Percentiles rank a stretch among this genome's conserved stretches.
These are phyloP conservation scores for Pteromalus puparum DNA, from an alignment of 1,140 invertebrate species.

Conservation along the genomic window DNA sequence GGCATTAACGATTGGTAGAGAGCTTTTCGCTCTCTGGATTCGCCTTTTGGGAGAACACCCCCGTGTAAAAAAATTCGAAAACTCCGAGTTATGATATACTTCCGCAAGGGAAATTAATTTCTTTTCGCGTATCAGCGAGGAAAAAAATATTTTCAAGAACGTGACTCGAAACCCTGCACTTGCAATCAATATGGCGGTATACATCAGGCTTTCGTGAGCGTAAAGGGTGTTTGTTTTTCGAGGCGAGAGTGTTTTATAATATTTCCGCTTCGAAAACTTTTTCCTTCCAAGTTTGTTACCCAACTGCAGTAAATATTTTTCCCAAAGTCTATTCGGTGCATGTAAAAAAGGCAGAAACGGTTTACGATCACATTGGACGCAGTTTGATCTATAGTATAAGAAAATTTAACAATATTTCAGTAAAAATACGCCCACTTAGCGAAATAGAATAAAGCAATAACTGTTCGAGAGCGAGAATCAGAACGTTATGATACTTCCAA, in stretches of 20 bases:
- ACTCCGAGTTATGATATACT: not conserved
- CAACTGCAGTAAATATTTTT: not conserved
- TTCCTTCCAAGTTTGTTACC: not conserved
- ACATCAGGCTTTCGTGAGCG: too few species aligned
- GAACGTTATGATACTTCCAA: not conserved
- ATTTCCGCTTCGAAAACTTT: not conserved
- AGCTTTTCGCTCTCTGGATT: not conserved
- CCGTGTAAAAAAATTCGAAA: not conserved
- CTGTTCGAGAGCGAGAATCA: not conserved
- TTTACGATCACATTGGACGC: too few species aligned
- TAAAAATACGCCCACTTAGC: not conserved
- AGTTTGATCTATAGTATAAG: too few species aligned
- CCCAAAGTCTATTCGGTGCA: not conserved
- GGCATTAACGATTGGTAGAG: not conserved
- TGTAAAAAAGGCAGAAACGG: not conserved
- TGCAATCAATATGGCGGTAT: too few species aligned
- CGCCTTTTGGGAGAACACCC: not conserved
- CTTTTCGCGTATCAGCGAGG: not conserved
- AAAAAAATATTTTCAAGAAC: not conserved
- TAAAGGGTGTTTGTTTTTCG: too few species aligned
- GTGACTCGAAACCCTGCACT: not conserved
- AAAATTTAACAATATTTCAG: too few species aligned
- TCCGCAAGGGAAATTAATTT: constrained; percentile 5
- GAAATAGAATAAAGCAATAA: not conserved
- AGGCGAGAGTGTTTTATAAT: not conserved